Evolutionary conservation across 2,113 vertebrate species (phyloP), one percentile per base, ranked within the genome.

Genomic region (Gnathonemus longibarbis): DNA sequence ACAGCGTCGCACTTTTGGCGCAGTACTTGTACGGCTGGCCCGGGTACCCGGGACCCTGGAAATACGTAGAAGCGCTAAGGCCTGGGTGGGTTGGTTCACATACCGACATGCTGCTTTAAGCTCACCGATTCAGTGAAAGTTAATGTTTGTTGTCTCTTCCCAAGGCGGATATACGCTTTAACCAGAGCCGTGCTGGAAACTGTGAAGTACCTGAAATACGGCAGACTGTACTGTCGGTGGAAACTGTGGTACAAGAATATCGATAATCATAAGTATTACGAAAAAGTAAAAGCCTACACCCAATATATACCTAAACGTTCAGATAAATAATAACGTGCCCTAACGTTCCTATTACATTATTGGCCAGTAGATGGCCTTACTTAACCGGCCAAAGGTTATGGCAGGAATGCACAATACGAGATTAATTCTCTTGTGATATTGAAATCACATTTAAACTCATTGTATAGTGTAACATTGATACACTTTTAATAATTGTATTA

Each of bases 21-120:
- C 96, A 96, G 91, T 96, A 93, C 93, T 52, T 95, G 56, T 94
- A 94, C 35, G 95, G 95, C 49, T 96, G 95, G 95, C 95, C 95
- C 53, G 89, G 93, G 86, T 94, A 95, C 62, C 94, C 94, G 13
- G 95, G 95, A 24, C 95, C 94, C 70, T 92, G 93, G 89, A 96
- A 96, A 90, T 95, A 95, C 91, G 89, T 91, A n/a, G 95, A 96
- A 91, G 96, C 95, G 24, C 89, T 96, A 5, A 96, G 94, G 91
- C 95, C 95, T 91, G 93, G 95, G 95, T 96, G 90, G 84, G 35
- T 31, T 83, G 46, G 49, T 35, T 85, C 31, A 39, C 17, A 27
- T 58, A 15, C 8, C n/a, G 53, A 3, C 45, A 24, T 45, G n/a
- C 17, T 48, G 53, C 45, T 56, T 21, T 53, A 52, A 87, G 24